Percentiles rank a stretch among this genome's conserved stretches.
Conservation (phyloP, 2,113 vertebrate species). For the Oncorhynchus clarkii region DNA sequence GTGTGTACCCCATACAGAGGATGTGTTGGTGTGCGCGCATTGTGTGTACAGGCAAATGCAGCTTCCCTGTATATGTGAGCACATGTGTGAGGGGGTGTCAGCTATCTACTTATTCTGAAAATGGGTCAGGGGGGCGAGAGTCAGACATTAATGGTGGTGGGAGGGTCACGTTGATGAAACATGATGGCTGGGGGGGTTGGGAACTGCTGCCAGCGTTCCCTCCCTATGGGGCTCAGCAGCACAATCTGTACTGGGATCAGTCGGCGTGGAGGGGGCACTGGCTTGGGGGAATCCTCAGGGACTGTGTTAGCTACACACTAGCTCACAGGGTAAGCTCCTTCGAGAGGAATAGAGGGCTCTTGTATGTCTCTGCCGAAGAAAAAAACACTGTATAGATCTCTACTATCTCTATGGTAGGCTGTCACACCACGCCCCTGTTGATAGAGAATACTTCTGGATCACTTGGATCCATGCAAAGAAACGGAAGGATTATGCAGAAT, state of each 20-base stretch:
- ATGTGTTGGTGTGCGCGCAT: neutral
- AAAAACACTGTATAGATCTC: too few species aligned
- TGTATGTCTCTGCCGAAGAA: too few species aligned
- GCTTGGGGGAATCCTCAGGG: constrained; percentile 56
- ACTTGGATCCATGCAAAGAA: neutral
- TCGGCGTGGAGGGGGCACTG: constrained; percentile 41
- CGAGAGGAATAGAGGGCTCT: constrained; percentile 5
- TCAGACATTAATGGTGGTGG: constrained; percentile 40
- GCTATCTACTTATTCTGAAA: neutral
- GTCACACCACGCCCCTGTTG: too few species aligned
- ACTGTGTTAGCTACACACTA: constrained; percentile 47
- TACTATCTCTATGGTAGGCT: too few species aligned
- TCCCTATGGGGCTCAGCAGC: constrained; percentile 48
- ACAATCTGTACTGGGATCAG: constrained; percentile 32
- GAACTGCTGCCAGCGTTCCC: constrained; percentile 61
- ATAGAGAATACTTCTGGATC: neutral
- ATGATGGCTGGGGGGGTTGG: constrained; percentile 53
- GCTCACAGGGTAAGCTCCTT: constrained; percentile 31
- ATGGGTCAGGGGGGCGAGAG: constrained; percentile 34
- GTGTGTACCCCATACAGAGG: constrained; percentile 2
- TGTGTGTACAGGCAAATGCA: too few species aligned
- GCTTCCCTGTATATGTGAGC: too few species aligned
- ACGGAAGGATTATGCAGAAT: too few species aligned
- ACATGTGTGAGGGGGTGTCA: neutral
- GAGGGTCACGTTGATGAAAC: constrained; percentile 55